Percentiles rank a stretch among this genome's conserved stretches.
Evolutionary conservation across 2,113 vertebrate species (phyloP).

Genomic region (Diadophis punctatus): DNA sequence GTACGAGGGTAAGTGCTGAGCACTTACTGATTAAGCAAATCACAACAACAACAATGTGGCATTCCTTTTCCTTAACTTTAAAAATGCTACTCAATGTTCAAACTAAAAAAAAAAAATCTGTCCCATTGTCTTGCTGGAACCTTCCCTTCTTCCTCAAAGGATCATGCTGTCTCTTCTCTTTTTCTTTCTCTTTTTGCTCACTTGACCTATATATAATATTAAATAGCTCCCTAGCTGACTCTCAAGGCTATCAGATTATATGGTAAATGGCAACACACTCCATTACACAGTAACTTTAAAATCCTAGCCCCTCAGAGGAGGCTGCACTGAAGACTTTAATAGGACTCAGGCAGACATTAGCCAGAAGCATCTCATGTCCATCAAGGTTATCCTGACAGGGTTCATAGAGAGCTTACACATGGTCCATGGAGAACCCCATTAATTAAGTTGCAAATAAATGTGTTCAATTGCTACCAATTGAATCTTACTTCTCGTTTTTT

Average conservation of each 20-base stretch:
- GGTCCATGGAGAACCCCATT: not conserved
- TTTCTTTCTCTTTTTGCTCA: constrained; percentile 62
- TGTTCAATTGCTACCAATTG: not conserved
- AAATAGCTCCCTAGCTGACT: constrained; percentile 66
- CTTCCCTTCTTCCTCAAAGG: constrained; percentile 32
- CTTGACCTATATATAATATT: constrained; percentile 70
- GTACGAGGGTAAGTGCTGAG: not conserved
- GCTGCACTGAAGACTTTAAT: constrained; percentile 55
- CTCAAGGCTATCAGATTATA: constrained; percentile 67
- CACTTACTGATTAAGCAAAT: constrained; percentile 38
- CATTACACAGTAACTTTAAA: constrained; percentile 71
- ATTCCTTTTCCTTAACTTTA: constrained; percentile 39
- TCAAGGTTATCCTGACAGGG: constrained; percentile 3
- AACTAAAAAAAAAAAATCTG: constrained; percentile 40
- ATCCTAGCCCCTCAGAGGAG: constrained; percentile 63
- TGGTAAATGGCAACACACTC: constrained; percentile 67
- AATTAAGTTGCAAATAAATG: not conserved
- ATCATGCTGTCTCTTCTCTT: constrained; percentile 26
- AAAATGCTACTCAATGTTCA: constrained; percentile 43
- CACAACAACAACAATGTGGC: constrained; percentile 34
- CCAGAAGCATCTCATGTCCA: constrained; percentile 27
- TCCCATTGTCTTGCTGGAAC: constrained; percentile 25
- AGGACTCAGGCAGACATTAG: constrained; percentile 42
- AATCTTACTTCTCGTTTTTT: not conserved
- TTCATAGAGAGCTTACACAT: not conserved